Conservation (phyloP, 2,113 vertebrate genomes). For the Periophthalmus modestus region DNA sequence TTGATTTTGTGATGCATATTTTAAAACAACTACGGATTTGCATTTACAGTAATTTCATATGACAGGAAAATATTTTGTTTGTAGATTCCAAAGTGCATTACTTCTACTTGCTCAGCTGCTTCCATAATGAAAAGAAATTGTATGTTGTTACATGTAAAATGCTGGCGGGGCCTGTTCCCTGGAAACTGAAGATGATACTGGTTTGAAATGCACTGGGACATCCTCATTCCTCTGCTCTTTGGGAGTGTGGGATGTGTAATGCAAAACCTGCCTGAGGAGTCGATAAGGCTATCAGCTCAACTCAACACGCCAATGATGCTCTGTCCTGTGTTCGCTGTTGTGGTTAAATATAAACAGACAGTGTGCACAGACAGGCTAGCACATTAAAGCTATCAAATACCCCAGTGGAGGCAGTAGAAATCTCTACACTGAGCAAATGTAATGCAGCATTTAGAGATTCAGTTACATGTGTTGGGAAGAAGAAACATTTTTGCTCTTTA, state of each 20-base stretch:
- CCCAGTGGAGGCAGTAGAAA: background rate
- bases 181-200: conserved; percentile 3
- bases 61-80: no score
- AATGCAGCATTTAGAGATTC: background rate
- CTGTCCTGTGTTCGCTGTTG: conserved; percentile 15
- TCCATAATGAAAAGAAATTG: background rate
- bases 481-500: background rate
- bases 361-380: background rate
- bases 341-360: conserved; percentile 36
- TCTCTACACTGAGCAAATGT: background rate
- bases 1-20: no score
- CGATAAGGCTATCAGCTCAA: conserved; percentile 36
- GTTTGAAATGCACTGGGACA: conserved; percentile 13
- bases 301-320: conserved; percentile 5
- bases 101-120: background rate
- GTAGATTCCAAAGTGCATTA: background rate
- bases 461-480: conserved; percentile 9
- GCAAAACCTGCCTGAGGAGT: conserved; percentile 11
- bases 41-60: background rate
- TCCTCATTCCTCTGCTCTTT: conserved; percentile 26
- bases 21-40: background rate
- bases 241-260: conserved; percentile 20
- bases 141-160: background rate
- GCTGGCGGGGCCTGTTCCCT: background rate
- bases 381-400: background rate